A percentile compares a stretch with the other conserved stretches of the same genome.
These are phyloP conservation scores for Ophion costatus DNA, from an alignment of 2,888 invertebrate species.

Conservation along the genomic window DNA sequence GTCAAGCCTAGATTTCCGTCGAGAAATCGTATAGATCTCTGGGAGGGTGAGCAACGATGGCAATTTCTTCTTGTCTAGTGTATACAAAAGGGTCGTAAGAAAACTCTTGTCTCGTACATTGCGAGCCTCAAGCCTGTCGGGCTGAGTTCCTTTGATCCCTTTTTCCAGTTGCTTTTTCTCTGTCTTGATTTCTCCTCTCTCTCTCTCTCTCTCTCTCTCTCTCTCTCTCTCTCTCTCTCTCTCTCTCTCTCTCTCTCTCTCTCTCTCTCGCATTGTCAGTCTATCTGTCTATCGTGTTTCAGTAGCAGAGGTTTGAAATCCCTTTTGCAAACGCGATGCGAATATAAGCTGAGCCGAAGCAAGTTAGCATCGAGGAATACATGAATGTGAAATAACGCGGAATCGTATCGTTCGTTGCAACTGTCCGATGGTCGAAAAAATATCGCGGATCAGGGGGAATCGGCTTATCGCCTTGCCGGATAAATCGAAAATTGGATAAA, in stretches of 20 bases:
- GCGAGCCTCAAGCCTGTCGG: slow-evolving; percentile 45
- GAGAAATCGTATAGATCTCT: slow-evolving; percentile 13
- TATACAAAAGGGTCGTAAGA: slow-evolving; percentile 45
- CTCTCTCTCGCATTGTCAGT: slow-evolving; percentile 1
- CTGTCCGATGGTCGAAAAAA: not conserved
- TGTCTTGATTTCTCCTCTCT: not conserved
- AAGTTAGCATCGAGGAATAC: slow-evolving; percentile 54
- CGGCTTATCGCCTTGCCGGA: slow-evolving; percentile 16
- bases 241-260: not conserved
- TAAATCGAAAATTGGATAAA: slow-evolving; percentile 38
- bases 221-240: slow-evolving; percentile 3
- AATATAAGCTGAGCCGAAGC: slow-evolving; percentile 45
- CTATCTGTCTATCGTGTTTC: slow-evolving; percentile 3
- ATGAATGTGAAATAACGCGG: slow-evolving; percentile 59
- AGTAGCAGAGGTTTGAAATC: slow-evolving; percentile 38
- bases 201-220: not conserved
- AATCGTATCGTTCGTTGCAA: slow-evolving; percentile 49
- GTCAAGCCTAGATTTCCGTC: not conserved
- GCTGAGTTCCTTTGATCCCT: slow-evolving; percentile 59
- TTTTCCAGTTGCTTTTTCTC: slow-evolving; percentile 37
- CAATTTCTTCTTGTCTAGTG: slow-evolving; percentile 25
- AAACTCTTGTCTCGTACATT: slow-evolving; percentile 47
- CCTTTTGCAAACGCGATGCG: slow-evolving; percentile 46
- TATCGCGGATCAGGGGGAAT: not conserved
- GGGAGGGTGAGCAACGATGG: slow-evolving; percentile 24